Conservation (phyloP, 2,797 vertebrate genomes). For the Zenarchopterus dispar region DNA sequence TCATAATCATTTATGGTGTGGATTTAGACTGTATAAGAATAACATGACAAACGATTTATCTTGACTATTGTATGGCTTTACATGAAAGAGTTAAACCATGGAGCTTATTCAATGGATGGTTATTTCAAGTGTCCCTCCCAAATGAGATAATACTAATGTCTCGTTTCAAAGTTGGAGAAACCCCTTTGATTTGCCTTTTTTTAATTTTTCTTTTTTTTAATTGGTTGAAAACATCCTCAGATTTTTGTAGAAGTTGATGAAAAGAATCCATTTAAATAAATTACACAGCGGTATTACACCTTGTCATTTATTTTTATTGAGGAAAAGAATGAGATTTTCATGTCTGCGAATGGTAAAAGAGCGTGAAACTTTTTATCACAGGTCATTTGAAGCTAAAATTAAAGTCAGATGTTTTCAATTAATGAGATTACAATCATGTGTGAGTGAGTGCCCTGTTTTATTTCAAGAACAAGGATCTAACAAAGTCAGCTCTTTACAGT, state of each 20-base stretch:
- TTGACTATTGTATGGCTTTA: slow-evolving; percentile 59
- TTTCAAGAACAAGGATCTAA: background rate
- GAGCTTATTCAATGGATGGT: slow-evolving; percentile 16
- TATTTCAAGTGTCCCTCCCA: slow-evolving; percentile 27
- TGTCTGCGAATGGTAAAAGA: background rate
- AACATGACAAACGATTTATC: slow-evolving; percentile 64
- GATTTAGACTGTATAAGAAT: slow-evolving; percentile 35
- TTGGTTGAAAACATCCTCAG: background rate
- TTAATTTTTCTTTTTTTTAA: too few relatives aligned
- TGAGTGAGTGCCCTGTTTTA: background rate
- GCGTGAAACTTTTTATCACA: background rate
- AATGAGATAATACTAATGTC: slow-evolving; percentile 7
- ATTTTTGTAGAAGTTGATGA: background rate
- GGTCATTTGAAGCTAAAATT: background rate
- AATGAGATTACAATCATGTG: background rate
- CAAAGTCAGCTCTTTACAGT: background rate
- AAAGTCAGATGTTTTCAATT: background rate
- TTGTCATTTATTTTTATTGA: too few relatives aligned
- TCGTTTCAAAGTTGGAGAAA: background rate
- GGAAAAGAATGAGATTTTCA: background rate
- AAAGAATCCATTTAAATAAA: background rate
- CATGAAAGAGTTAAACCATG: slow-evolving; percentile 49
- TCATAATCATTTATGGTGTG: slow-evolving; percentile 68
- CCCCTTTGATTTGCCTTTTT: background rate
- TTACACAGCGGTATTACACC: too few relatives aligned